Conservation (phyloP, 2,113 vertebrate genomes). For the Elephas maximus region DNA sequence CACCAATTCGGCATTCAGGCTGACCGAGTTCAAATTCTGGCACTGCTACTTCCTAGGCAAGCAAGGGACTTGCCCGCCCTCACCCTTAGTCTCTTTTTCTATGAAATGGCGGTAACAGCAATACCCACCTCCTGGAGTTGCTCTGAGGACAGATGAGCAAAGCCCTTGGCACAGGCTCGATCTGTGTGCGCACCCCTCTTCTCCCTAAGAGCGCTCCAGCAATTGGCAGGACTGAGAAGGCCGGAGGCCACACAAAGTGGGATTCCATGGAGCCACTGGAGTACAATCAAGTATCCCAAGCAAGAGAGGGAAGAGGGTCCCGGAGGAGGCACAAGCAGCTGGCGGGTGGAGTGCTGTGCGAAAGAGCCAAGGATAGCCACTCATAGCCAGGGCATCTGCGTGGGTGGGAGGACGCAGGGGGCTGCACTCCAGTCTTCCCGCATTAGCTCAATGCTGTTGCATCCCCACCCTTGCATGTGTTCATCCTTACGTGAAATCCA, state of each 20-base stretch:
- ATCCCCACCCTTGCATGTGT: not conserved
- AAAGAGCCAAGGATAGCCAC: slow-evolving; percentile 66
- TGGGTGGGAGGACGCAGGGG: slow-evolving; percentile 51
- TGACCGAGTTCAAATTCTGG: not conserved
- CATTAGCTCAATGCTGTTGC: slow-evolving; percentile 58
- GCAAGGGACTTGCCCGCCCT: not conserved
- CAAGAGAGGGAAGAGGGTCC: slow-evolving; percentile 69
- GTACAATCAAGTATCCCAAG: slow-evolving; percentile 78
- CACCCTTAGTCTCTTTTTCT: not conserved
- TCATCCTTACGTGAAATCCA: not conserved
- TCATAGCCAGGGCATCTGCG: slow-evolving; percentile 12
- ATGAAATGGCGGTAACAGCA: not conserved
- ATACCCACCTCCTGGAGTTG: not conserved
- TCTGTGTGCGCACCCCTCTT: not conserved
- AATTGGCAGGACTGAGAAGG: slow-evolving; percentile 63
- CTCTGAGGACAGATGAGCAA: slow-evolving; percentile 18
- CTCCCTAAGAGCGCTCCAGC: not conserved
- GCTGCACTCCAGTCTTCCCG: slow-evolving; percentile 37
- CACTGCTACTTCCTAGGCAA: not conserved
- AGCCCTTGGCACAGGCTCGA: not conserved
- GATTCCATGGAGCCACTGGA: slow-evolving; percentile 81
- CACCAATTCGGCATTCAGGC: not conserved
- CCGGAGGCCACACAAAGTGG: slow-evolving; percentile 64
- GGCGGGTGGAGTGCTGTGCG: slow-evolving; percentile 62
- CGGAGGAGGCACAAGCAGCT: slow-evolving; percentile 77